phyloP scores from a whole-genome alignment of 2,797 vertebrate species.

The Acridotheres tristis region DNA sequence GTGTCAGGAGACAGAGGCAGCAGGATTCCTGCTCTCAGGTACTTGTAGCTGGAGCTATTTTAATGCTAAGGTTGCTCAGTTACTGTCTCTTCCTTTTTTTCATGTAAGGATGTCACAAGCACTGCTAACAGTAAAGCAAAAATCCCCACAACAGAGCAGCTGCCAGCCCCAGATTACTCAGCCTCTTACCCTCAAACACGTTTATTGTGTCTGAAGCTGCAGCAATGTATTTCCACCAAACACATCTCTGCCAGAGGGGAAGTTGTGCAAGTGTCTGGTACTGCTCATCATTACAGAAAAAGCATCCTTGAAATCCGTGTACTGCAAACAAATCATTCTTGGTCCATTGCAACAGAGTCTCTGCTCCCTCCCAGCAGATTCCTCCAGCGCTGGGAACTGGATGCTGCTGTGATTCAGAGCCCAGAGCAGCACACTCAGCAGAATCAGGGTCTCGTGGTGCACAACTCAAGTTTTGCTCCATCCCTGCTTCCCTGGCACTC shows the following conservation, averaged over 20 bases:
- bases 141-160: constrained; percentile 53
- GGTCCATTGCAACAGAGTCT: neutral
- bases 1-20: neutral
- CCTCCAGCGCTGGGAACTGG: neutral
- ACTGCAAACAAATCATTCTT: neutral
- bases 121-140: constrained; percentile 26
- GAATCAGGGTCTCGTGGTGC: fast-evolving
- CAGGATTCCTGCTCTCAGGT: neutral
- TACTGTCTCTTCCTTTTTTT: constrained; percentile 30
- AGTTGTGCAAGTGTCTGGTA: constrained; percentile 31
- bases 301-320: neutral
- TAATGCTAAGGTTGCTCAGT: neutral
- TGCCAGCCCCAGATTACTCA: constrained; percentile 64
- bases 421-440: neutral
- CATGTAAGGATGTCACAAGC: constrained; percentile 27
- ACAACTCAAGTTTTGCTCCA: neutral
- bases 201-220: constrained; percentile 35
- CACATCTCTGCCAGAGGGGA: constrained; percentile 8
- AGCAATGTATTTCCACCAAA: constrained; percentile 31
- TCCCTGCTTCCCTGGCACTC: neutral
- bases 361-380: neutral
- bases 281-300: neutral
- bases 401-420: neutral
- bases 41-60: neutral
- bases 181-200: neutral